A percentile compares a stretch with the other conserved stretches of the same genome.
Evolutionary conservation across 2,888 invertebrate genomes (phyloP).

Genomic region (Catonia carolina): DNA sequence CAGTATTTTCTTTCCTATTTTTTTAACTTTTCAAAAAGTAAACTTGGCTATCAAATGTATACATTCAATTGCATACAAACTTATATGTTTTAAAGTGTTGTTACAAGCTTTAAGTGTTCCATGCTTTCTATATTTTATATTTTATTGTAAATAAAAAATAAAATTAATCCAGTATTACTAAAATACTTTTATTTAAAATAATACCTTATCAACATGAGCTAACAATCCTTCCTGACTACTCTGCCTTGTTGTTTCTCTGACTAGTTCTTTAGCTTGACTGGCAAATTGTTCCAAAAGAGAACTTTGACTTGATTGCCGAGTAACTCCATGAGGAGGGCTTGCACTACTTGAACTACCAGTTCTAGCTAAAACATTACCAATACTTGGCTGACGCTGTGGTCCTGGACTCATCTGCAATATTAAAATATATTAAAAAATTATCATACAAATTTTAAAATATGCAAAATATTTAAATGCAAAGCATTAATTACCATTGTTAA

Average conservation of each 20-base stretch:
- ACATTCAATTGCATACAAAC: too few species aligned
- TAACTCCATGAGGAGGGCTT: conserved; percentile 40
- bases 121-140: too few species aligned
- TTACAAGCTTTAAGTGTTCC: too few species aligned
- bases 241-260: conserved; percentile 79
- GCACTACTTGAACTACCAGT: conserved; percentile 31
- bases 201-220: conserved; percentile 85
- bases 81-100: too few species aligned
- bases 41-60: too few species aligned
- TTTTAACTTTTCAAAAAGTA: too few species aligned
- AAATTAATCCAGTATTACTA: too few species aligned
- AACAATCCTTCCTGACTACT: conserved; percentile 82
- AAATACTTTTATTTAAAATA: too few species aligned
- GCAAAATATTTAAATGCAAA: background rate
- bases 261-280: conserved; percentile 80
- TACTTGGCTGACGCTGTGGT: conserved; percentile 54
- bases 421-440: too few species aligned
- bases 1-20: too few species aligned
- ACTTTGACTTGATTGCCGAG: conserved; percentile 73
- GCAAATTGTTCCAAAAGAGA: conserved; percentile 84
- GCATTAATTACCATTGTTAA: background rate
- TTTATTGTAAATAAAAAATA: too few species aligned
- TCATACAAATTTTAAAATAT: background rate
- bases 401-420: conserved; percentile 32
- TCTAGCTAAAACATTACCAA: conserved; percentile 43